Percentiles rank a stretch among this genome's conserved stretches.
Evolutionary conservation across 2,797 vertebrate genomes (phyloP).

Genomic region (Pseudochaenichthys georgianus): DNA sequence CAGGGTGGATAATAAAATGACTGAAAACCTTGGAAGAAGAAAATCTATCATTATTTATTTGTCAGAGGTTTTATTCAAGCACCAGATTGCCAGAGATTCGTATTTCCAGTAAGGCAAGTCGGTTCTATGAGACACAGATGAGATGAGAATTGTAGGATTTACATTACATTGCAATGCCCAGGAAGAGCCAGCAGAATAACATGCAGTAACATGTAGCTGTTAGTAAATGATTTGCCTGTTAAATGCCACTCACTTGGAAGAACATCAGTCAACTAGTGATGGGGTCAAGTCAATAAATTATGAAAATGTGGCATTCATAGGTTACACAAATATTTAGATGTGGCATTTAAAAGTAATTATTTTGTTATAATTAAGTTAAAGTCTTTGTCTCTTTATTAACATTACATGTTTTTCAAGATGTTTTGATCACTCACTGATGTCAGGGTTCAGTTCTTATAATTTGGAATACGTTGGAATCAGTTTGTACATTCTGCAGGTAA

Average conservation of each 20-base stretch:
- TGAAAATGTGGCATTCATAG: slow-evolving; percentile 34
- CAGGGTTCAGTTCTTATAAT: neutral
- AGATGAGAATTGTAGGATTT: slow-evolving; percentile 56
- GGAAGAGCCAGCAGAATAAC: slow-evolving; percentile 42
- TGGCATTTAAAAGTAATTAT: no score
- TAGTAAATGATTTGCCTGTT: slow-evolving; percentile 43
- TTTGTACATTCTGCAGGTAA: slow-evolving; percentile 3
- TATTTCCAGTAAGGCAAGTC: slow-evolving; percentile 38
- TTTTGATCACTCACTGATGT: neutral
- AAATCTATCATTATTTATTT: slow-evolving; percentile 40
- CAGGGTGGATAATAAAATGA: slow-evolving; percentile 48
- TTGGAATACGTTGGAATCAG: neutral
- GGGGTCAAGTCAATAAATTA: slow-evolving; percentile 37
- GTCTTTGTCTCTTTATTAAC: neutral
- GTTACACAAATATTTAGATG: slow-evolving; percentile 9
- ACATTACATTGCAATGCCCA: slow-evolving; percentile 37
- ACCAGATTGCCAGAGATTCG: slow-evolving; percentile 22
- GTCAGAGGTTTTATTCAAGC: slow-evolving; percentile 38
- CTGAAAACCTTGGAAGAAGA: slow-evolving; percentile 38
- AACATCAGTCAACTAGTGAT: slow-evolving; percentile 30
- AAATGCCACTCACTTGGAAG: slow-evolving; percentile 49
- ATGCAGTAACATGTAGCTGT: slow-evolving; percentile 44
- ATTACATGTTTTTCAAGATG: neutral
- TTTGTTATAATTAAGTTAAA: neutral
- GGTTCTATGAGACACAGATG: slow-evolving; percentile 46